These are phyloP conservation scores for Alentia gelatinosa DNA, from an alignment of 2,888 invertebrate species.

Conservation along the genomic window DNA sequence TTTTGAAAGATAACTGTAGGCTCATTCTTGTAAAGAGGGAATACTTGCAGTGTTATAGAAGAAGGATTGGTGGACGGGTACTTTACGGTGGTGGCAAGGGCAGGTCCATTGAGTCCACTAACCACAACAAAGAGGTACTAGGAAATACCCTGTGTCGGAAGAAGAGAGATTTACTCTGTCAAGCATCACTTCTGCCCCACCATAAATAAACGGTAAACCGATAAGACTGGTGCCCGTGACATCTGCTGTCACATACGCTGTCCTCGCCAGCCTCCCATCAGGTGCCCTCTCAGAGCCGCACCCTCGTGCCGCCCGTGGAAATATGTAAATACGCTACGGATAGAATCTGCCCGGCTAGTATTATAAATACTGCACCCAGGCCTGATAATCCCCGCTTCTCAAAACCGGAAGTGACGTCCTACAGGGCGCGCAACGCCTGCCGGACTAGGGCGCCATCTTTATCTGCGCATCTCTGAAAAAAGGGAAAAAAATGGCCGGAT, in stretches of 20 bases:
- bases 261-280: not conserved
- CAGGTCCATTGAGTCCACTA: too few relatives aligned
- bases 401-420: not conserved
- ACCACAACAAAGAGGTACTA: too few relatives aligned
- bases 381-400: not conserved
- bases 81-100: too few relatives aligned
- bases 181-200: not conserved
- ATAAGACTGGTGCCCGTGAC: not conserved
- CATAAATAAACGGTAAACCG: not conserved
- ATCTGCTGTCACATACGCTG: not conserved
- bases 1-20: too few relatives aligned
- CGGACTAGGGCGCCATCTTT: not conserved
- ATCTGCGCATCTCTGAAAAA: slow-evolving; percentile 8
- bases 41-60: too few relatives aligned
- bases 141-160: too few relatives aligned
- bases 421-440: not conserved
- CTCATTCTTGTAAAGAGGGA: too few relatives aligned
- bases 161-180: not conserved
- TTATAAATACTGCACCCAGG: not conserved
- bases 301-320: not conserved
- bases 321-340: not conserved
- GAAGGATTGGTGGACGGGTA: too few relatives aligned
- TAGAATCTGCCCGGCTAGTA: not conserved
- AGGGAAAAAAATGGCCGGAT: not conserved
- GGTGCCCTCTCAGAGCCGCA: not conserved